Percentiles rank a stretch among this genome's conserved stretches.
phyloP scores from a whole-genome alignment of 2,797 vertebrate genomes.

The Pristis pectinata region DNA sequence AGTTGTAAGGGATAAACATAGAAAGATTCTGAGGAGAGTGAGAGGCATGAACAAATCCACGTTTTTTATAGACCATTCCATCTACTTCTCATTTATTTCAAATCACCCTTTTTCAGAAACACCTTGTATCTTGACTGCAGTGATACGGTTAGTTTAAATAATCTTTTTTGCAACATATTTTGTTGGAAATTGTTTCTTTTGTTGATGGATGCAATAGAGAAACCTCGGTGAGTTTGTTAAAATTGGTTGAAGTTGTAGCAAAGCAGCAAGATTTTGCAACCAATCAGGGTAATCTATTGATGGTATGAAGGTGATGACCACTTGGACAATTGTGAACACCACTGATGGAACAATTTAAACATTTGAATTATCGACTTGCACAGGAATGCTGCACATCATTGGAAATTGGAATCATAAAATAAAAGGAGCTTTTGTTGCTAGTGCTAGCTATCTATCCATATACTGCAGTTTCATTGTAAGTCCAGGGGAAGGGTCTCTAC shows the following conservation, averaged over 20 bases:
- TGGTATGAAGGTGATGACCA: neutral
- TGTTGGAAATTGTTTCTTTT: neutral
- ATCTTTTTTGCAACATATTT: neutral
- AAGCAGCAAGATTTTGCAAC: neutral
- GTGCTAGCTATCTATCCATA: too few relatives aligned
- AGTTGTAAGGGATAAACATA: neutral
- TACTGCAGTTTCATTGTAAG: too few relatives aligned
- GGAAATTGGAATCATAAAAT: neutral
- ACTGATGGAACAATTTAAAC: neutral
- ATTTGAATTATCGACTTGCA: neutral
- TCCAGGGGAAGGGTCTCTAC: too few relatives aligned
- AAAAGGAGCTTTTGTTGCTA: neutral
- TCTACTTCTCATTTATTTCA: neutral
- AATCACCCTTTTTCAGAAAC: neutral
- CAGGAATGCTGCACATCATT: neutral
- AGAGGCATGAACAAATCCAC: neutral
- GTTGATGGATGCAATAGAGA: neutral
- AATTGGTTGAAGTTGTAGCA: neutral
- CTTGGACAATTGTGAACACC: neutral
- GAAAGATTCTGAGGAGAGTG: neutral
- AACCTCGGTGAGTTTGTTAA: neutral
- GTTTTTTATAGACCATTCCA: neutral
- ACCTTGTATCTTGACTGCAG: neutral
- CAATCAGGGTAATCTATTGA: neutral
- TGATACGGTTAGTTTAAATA: neutral